Conservation (phyloP, 2,888 invertebrate species). For the Theretra japonica region DNA sequence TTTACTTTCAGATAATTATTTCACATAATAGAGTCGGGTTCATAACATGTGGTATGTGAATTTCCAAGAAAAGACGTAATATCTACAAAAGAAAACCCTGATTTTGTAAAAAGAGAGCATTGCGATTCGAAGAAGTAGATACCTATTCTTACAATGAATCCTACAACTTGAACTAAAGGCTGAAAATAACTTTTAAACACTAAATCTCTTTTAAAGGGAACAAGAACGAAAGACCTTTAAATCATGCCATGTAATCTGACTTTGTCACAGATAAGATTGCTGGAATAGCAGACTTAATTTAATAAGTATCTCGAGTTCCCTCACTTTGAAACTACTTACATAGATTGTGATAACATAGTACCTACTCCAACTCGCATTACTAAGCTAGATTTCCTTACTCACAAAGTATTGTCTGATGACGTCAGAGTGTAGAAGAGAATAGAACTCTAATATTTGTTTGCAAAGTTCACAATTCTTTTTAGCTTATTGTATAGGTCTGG, state of each 20-base stretch:
- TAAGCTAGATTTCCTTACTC: not conserved
- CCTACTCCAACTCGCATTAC: constrained; percentile 3
- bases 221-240: not conserved
- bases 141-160: no score
- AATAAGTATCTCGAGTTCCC: not conserved
- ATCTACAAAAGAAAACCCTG: no score
- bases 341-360: not conserved
- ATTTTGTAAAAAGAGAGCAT: no score
- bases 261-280: not conserved
- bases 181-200: no score
- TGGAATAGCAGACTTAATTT: not conserved
- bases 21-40: no score
- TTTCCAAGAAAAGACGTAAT: no score
- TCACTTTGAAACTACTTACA: constrained; percentile 10
- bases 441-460: not conserved
- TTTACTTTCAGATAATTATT: no score
- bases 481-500: no score
- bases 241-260: not conserved
- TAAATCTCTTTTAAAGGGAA: not conserved
- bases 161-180: no score
- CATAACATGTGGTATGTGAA: no score
- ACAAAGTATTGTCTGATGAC: not conserved
- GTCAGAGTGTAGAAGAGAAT: not conserved
- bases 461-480: no score
- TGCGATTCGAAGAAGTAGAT: no score